These are phyloP conservation scores for Mesocricetus auratus DNA, from an alignment of 2,113 vertebrate genomes.

Conservation along the genomic window DNA sequence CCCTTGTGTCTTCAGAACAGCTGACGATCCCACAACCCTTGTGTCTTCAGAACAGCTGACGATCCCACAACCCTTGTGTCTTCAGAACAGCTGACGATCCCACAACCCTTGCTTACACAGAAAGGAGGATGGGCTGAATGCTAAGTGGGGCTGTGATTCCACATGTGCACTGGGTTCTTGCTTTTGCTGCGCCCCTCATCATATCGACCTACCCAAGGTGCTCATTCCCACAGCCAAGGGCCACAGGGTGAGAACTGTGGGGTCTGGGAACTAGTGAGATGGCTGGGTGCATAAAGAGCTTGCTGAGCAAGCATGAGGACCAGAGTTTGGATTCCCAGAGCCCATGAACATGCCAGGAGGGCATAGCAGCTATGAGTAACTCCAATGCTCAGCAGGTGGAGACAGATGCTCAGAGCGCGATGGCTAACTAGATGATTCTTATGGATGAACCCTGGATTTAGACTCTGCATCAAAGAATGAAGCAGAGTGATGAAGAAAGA, in stretches of 20 bases:
- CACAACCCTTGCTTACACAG: constrained; percentile 25
- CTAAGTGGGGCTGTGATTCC: constrained; percentile 76
- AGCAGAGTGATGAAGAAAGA: not conserved
- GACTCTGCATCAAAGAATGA: not conserved
- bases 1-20: too few species aligned
- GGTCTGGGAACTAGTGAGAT: not conserved
- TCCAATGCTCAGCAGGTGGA: not conserved
- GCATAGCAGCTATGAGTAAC: not conserved
- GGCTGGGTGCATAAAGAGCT: not conserved
- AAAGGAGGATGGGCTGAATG: constrained; percentile 77
- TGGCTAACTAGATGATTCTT: not conserved
- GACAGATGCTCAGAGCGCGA: not conserved
- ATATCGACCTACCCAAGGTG: constrained; percentile 1
- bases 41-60: constrained; percentile 60
- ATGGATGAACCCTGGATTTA: not conserved
- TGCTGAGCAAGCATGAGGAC: not conserved
- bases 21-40: not conserved
- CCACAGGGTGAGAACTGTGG: not conserved
- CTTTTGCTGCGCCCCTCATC: constrained; percentile 51
- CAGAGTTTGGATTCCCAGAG: not conserved
- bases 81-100: constrained; percentile 59
- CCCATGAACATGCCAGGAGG: not conserved
- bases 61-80: too few species aligned
- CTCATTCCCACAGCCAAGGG: constrained; percentile 26
- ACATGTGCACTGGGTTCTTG: constrained; percentile 67